Evolutionary conservation across 2,888 invertebrate genomes (phyloP), one percentile per base, ranked within the genome.

Genomic region (Microdon myrmicae): DNA sequence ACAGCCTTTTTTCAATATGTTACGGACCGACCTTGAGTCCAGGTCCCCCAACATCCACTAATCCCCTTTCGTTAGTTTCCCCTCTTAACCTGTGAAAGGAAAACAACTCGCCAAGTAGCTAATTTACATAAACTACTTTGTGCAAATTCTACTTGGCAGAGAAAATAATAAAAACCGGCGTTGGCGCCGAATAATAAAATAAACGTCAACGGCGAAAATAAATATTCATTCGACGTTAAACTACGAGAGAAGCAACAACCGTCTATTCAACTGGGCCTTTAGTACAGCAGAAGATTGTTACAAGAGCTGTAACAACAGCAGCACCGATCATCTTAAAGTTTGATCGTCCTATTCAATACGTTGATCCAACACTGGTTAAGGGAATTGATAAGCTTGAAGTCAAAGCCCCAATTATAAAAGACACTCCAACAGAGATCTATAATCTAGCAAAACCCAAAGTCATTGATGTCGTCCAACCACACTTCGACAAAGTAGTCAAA

Each of bases 231-330:
- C n/a, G n/a, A n/a, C n/a, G n/a, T n/a, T n/a, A n/a, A n/a, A n/a
- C n/a, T n/a, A n/a, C n/a, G n/a, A n/a, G n/a, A n/a, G n/a, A 85
- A 87, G 85, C 44, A 84, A 85, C 10, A 87, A 87, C 73, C 84
- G 85, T 3, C 81, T 88, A 39, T 81, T 87, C 12, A 86, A 86
- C 76, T 88, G 88, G 87, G 87, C 88, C 0, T 78, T 88, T 3
- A 85, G 84, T 12, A 86, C 87, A 1, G 86, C 88, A 1, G 88
- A 88, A 71, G 79, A 79, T 67, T 81, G 83, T 88, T 2, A 82
- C 86, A 17, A 82, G 84, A 68, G 86, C 87, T 0, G 83, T 89
- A 0, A 82, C 81, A 16, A 86, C 86, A 2, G 79, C 77, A 0
- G 79, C 78, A 8, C 88, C 88, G 0, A 84, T 84, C 67, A 86